Evolutionary conservation across 2,797 vertebrate species (phyloP), one percentile per base, ranked within the genome.

Genomic region (Micrastur ruficollis): DNA sequence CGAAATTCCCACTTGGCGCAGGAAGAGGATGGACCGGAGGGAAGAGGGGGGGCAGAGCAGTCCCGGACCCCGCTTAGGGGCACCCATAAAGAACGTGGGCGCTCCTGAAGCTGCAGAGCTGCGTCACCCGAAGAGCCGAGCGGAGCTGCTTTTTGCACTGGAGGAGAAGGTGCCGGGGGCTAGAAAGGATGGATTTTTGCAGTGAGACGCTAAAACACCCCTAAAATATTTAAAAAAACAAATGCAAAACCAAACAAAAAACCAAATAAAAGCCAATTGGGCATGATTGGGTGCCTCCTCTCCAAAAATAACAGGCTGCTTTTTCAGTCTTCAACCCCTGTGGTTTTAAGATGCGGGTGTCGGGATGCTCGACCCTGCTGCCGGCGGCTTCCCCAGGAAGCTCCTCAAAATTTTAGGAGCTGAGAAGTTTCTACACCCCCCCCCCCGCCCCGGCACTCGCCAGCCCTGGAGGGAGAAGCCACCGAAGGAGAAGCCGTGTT

Each of bases 391-490:
- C n/a, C 38, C 8, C 1, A 4, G 49, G 42, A 86, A 58, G 50
- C 63, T 72, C 61, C 66, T 5, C 10, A 40, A 31, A 73, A 36
- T 70, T 44, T 29, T 23, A 44, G 50, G 67, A 56, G 47, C n/a
- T 61, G 75, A 56, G 70, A 78, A 74, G 16, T 32, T 83, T 80
- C 75, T 18, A n/a, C n/a, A n/a, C n/a, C n/a, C n/a, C n/a, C n/a
- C n/a, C n/a, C n/a, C n/a, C n/a, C n/a, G n/a, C n/a, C n/a, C n/a
- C 0, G 0, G 62, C 32, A 13, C 40, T 66, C 3, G 0, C 32
- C 58, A 62, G 36, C 63, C 56, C 42, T 2, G 11, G 25, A 59
- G 44, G 82, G 66, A 74, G 81, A 46, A 87, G 32, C 11, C 1
- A 1, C 62, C 6, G 2, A 31, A 38, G 93, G 81, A 83, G 38